Evolutionary conservation across 2,888 invertebrate species (phyloP).

Genomic region (Oscheius myriophilus): DNA sequence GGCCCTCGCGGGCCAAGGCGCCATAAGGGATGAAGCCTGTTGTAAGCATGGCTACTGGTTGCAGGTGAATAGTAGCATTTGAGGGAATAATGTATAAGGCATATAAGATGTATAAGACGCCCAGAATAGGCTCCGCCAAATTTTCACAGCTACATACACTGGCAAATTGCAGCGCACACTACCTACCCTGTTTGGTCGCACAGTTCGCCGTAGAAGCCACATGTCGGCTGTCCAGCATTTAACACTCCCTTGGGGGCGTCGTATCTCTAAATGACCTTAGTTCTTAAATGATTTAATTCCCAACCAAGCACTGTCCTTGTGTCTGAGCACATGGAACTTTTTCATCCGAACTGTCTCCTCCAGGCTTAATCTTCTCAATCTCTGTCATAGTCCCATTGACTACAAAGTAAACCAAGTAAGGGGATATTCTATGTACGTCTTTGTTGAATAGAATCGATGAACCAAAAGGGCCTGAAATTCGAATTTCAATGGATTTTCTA

Average conservation of each 20-base stretch:
- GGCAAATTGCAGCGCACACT: no score
- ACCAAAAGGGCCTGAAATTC: constrained; percentile 19
- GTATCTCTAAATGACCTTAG: constrained; percentile 17
- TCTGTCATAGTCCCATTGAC: constrained; percentile 14
- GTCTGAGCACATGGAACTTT: neutral
- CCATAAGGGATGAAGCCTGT: no score
- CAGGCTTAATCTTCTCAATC: constrained; percentile 14
- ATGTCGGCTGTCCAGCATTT: constrained; percentile 59
- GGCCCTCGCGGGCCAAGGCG: no score
- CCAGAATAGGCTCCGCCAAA: no score
- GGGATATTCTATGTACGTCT: constrained; percentile 20
- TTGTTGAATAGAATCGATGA: constrained; percentile 15
- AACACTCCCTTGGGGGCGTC: constrained; percentile 29
- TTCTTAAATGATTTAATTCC: neutral
- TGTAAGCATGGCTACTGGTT: no score
- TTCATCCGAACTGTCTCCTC: neutral
- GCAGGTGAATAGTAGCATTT: no score
- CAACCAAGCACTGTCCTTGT: constrained; percentile 7
- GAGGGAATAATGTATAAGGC: no score
- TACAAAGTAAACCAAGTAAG: constrained; percentile 16
- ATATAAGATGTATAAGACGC: neutral
- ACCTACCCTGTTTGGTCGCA: constrained; percentile 63
- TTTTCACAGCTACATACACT: no score
- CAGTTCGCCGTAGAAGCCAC: constrained; percentile 63
- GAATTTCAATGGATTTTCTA: neutral